Conservation (phyloP, 2,888 invertebrate species). For the Thymelicus acteon region DNA sequence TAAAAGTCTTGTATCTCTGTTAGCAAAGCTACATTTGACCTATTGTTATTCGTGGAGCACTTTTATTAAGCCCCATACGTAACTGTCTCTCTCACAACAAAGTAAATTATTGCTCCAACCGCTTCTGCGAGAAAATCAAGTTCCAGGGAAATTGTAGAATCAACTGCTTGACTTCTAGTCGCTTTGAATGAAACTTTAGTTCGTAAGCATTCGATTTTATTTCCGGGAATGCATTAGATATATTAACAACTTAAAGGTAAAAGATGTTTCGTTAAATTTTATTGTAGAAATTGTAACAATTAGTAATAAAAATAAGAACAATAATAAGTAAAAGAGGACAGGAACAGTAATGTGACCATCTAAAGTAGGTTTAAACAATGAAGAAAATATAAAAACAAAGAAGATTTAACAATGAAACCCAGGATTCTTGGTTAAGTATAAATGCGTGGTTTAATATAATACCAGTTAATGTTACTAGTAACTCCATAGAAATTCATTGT, state of each 20-base stretch:
- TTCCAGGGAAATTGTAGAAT: conserved; percentile 36
- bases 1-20: conserved; percentile 15
- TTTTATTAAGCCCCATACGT: conserved; percentile 60
- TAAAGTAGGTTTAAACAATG: neutral
- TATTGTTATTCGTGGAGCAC: conserved; percentile 46
- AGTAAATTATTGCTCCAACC: conserved; percentile 59
- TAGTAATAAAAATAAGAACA: too few relatives aligned
- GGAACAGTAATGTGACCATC: too few relatives aligned
- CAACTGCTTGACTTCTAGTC: conserved; percentile 29
- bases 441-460: neutral
- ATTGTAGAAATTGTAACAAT: too few relatives aligned
- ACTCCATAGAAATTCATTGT: neutral
- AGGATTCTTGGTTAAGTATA: too few relatives aligned
- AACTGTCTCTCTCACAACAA: conserved; percentile 55
- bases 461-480: neutral
- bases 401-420: too few relatives aligned
- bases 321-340: too few relatives aligned
- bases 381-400: neutral
- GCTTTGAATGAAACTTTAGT: conserved; percentile 17
- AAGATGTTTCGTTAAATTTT: too few relatives aligned
- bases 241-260: neutral
- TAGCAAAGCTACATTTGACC: conserved; percentile 26
- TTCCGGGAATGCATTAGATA: neutral
- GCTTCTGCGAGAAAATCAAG: conserved; percentile 43
- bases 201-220: conserved; percentile 6